Percentiles rank a stretch among this genome's conserved stretches.
Conservation (phyloP, 2,113 vertebrate genomes). For the Bambusicola thoracicus region DNA sequence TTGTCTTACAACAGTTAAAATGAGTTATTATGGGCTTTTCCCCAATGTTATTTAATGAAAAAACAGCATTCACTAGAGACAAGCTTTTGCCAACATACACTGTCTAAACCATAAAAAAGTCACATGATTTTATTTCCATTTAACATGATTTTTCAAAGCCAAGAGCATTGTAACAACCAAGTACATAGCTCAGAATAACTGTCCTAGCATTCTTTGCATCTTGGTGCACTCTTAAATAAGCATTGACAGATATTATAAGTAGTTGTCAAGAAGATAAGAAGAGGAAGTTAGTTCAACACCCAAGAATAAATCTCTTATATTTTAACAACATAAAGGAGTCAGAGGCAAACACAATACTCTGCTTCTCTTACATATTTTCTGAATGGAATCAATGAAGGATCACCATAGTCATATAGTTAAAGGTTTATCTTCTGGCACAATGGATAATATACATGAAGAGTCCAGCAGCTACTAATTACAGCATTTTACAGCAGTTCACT, state of each 20-base stretch:
- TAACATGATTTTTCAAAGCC: slow-evolving; percentile 27
- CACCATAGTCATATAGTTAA: background rate
- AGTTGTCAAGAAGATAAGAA: slow-evolving; percentile 40
- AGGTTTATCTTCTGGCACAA: background rate
- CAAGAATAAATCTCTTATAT: background rate
- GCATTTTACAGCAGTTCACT: no score
- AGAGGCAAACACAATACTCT: background rate
- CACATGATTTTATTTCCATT: slow-evolving; percentile 14
- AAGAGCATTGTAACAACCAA: slow-evolving; percentile 16
- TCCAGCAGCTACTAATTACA: background rate
- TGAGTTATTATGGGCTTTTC: slow-evolving; percentile 34
- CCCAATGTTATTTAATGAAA: slow-evolving; percentile 22
- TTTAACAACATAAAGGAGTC: background rate
- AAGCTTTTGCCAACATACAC: slow-evolving; percentile 40
- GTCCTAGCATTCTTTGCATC: background rate
- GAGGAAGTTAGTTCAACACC: background rate
- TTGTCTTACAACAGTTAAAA: slow-evolving; percentile 16
- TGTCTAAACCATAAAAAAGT: slow-evolving; percentile 30
- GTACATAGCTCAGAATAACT: slow-evolving; percentile 12
- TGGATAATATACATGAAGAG: background rate
- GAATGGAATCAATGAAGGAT: background rate
- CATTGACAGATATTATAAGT: slow-evolving; percentile 38
- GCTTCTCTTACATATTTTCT: background rate
- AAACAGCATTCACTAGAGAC: slow-evolving; percentile 1
- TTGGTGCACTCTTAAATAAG: slow-evolving; percentile 18